Conservation (phyloP, 2,113 vertebrate genomes). For the human (Homo sapiens) region GRCh38 chr12:23864501-23865000, state of each 20-base stretch:
- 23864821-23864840: not conserved
- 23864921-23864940: not conserved
- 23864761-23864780: not conserved
- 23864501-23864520: not conserved
- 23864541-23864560: not conserved
- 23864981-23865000: not conserved
- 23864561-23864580: not conserved
- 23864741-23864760: not conserved
- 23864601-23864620: not conserved
- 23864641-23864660: not conserved
- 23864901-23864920: not conserved
- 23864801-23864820: not conserved
- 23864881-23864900: not conserved
- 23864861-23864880: not conserved
- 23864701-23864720: not conserved
- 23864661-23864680: not conserved
- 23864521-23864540: not conserved
- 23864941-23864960: not conserved
- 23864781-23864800: not conserved
- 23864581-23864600: not conserved
- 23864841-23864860: not conserved
- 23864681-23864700: not conserved
- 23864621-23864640: not conserved
- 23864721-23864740: not conserved
- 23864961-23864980: not conserved